Base-by-base conservation (phyloP, 2,888 invertebrate genomes). In the Tigriopus californicus region DNA sequence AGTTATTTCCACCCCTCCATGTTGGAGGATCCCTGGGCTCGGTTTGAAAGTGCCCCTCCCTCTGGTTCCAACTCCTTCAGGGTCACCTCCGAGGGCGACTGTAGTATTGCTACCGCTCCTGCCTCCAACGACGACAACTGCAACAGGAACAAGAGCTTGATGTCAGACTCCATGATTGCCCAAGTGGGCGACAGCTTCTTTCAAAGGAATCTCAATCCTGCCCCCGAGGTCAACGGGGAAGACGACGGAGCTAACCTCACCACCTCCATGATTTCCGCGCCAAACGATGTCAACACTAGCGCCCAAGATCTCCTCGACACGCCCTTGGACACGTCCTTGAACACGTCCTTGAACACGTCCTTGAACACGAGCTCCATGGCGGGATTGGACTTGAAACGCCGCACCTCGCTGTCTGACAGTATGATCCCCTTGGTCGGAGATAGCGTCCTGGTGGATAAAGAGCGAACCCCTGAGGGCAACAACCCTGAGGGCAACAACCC, bases 1-100 rank as follows among this genome's bases (percentile, higher is more conserved):
- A 49, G 41, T n/a, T 54, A 54, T 4, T 54, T 41, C 41, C 54
- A 54, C 15, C 33, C 40, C 15, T 54, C 54, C 18, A 54, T 54
- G 54, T 18, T 54, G 11, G 54, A 54, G 18, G 54, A 54, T 4
- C 54, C 54, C 5, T 54, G 54, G 54, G 40, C 40, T 25, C 15
- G 18, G 10, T 54, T 54, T n/a, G 41, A 40, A 24, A 40, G 8
- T 6, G 18, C n/a, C n/a, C n/a, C 47, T 20, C 20, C n/a, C 47
- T 47, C 47, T 47, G 3, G 47, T 22, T 3, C 33, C 33, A 33
- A 33, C 4, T 5, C 33, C 33, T 8, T 33, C 33, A 33, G n/a
- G n/a, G n/a, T n/a, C n/a, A n/a, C n/a, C n/a, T n/a, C n/a, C n/a
- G n/a, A n/a, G n/a, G n/a, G n/a, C n/a, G n/a, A n/a, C n/a, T n/a